Evolutionary conservation across 1,140 invertebrate genomes (phyloP), one percentile per base, ranked within the genome.

Genomic region (Subanguina moxae): DNA sequence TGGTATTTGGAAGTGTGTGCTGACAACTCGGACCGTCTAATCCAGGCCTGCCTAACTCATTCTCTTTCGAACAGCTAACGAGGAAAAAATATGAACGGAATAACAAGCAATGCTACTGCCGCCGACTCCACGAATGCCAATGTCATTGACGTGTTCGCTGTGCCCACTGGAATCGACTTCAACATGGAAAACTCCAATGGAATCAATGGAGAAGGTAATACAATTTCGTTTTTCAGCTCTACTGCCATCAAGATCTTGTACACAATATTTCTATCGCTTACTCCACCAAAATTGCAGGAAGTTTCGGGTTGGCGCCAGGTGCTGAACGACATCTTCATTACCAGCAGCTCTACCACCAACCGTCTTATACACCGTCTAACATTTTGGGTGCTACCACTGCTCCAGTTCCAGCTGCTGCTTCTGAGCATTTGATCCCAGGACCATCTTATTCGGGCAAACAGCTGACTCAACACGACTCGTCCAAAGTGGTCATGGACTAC

Each of bases 401-500:
- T 52, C 48, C 48, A 3, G 17, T 52, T 8, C 48, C 3, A 21
- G 3, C n/a, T 21, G n/a, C n/a, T 21, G n/a, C 48, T 13, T n/a
- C n/a, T 38, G 32, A 38, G 11, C 48, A 52, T 15, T 21, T 52
- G 48, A 25, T 52, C n/a, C n/a, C 48, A 21, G 48, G 48, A 52
- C 48, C 48, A 52, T 52, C 48, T 19, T 8, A 25, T 25, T 19
- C 48, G 23, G 48, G 48, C 48, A 52, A 52, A 52, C 48, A 19
- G 23, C 3, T 25, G 3, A 19, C 3, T 21, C n/a, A 21, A 8
- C n/a, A 21, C 1, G 48, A 52, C 23, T 19, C n/a, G 1, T 21
- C n/a, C 15, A 71, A 38, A 27, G n/a, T 76, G n/a, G 58, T 72
- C 21, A 68, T 76, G 74, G 76, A 76, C 43, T 76, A 76, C 58